Base-by-base conservation (phyloP, 2,113 vertebrate genomes). In the Chaetodon trifascialis region DNA sequence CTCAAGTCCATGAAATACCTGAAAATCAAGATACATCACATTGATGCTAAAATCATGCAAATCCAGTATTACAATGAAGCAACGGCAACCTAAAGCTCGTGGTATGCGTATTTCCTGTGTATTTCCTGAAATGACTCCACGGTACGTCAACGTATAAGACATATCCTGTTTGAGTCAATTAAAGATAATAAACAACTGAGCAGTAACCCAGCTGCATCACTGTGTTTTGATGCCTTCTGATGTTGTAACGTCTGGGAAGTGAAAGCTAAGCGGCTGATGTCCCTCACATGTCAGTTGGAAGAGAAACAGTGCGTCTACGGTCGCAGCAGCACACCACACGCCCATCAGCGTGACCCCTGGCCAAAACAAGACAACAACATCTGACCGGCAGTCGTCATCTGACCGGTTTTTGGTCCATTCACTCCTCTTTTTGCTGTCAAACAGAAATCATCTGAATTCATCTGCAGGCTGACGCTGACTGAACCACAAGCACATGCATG, bases 221-320 rank as follows among this genome's bases (percentile, higher is more conserved):
- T 34, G 62, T 51, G 36, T 38, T 46, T 15, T 10, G 36, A 7
- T 6, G 19, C 23, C 17, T 5, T 0, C 23, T 4, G 2, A 5
- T 52, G 70, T 60, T 44, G 4, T 15, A 21, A 16, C 12, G 3
- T 46, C 46, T 51, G 65, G 75, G 75, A 79, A 68, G 69, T 73
- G 75, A 66, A 67, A 66, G 68, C 2, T 30, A 0, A 14, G 21
- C n/a, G 52, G n/a, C 16, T 59, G 72, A 73, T 42, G 55, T 77
- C 36, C 1, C 1, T 85, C 85, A 87, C 75, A 65, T 84, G 82
- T 63, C 44, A 15, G 79, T 83, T 72, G 77, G 67, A 34, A 82
- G 84, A 63, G 23, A 44, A 38, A 52, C 54, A n/a, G 40, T 0
- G 40, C 9, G n/a, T 55, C 11, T 16, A 5, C 1, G 14, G n/a